These are phyloP conservation scores for Dicaeum eximium DNA, from an alignment of 2,113 vertebrate genomes.

Conservation along the genomic window DNA sequence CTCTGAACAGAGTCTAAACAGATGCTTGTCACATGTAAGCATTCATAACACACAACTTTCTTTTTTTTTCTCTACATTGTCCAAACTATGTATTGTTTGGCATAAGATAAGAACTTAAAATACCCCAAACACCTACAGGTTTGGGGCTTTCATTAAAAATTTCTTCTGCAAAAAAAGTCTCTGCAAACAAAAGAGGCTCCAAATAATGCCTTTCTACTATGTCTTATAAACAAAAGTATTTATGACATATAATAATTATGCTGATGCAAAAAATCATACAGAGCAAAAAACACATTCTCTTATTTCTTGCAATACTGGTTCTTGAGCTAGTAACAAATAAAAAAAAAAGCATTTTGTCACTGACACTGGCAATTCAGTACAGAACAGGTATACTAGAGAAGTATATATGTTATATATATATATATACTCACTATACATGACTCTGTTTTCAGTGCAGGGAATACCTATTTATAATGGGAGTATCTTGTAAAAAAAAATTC, in stretches of 20 bases:
- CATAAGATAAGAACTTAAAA: neutral
- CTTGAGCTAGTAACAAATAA: neutral
- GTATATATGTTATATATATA: neutral
- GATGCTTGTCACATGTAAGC: neutral
- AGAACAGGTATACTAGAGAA: neutral
- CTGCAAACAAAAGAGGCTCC: neutral
- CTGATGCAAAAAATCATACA: neutral
- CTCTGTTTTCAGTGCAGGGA: neutral
- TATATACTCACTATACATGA: accelerated
- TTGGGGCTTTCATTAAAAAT: neutral
- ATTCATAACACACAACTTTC: neutral
- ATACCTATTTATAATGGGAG: neutral
- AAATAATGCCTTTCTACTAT: neutral
- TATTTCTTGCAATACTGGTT: neutral
- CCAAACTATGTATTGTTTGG: neutral
- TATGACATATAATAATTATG: neutral
- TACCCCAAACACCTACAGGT: neutral
- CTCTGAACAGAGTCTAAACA: neutral
- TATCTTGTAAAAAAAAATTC: neutral
- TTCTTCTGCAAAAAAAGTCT: neutral
- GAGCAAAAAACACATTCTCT: neutral
- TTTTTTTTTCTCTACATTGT: neutral
- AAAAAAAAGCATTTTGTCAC: neutral
- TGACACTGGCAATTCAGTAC: neutral
- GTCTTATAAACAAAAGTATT: neutral